Base-by-base conservation (phyloP, 30 jellyfish, hydroid and myxozoan species). In the Nemopilema nomurai region DNA sequence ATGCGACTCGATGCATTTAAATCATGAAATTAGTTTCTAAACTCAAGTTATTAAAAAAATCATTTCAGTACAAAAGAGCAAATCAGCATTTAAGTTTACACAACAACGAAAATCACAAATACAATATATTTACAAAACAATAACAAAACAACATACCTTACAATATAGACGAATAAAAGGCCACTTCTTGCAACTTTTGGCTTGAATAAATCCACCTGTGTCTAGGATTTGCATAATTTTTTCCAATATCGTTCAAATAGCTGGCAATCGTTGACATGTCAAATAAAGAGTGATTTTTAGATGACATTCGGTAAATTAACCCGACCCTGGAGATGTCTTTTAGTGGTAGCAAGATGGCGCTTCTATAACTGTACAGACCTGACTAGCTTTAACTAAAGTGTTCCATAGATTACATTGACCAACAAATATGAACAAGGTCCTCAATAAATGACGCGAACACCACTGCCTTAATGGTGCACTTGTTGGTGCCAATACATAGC, bases 401-500 rank as follows among this genome's bases (percentile, higher is more conserved):
- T 41, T 41, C 57, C 13, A 41, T 41, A 41, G 57, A 3, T 41
- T 41, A n/a, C n/a, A n/a, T 13, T 41, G 57, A 41, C 13, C 57
- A 41, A 13, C 13, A 41, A 41, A 41, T 41, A 41, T 41, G 13
- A 41, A 41, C 57, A 41, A 41, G n/a, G n/a, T n/a, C n/a, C n/a
- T n/a, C n/a, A n/a, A n/a, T n/a, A n/a, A n/a, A n/a, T n/a, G n/a
- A n/a, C n/a, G n/a, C 57, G 57, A 41, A 41, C 6, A 41, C 6
- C 57, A 6, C 57, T 6, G 6, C 57, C 13, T 33, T 67, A 79
- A 79, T 79, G 89, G 72, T 68, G 72, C 18, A 79, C 89, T 49
- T 79, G 67, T 57, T 65, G 89, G 41, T 66, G 89, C 89, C 89
- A 79, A 49, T 63, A 79, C 68, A 66, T 16, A 0, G 67, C 81